A percentile compares a stretch with the other conserved stretches of the same genome.
phyloP scores from a whole-genome alignment of 2,797 vertebrate genomes.

The Oryzias dopingdopingensis region DNA sequence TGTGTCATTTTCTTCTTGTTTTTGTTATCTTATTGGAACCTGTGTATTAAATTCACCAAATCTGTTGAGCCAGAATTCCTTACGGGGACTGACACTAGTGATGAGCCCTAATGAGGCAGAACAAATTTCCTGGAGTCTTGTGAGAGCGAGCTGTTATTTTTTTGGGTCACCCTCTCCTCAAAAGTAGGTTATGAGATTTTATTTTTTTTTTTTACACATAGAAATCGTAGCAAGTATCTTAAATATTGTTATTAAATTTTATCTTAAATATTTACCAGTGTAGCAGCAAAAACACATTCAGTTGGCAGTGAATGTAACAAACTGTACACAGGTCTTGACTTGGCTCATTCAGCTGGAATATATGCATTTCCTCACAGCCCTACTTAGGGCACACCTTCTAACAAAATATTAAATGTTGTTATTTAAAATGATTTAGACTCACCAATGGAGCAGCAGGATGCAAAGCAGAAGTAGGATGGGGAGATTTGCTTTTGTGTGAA shows the following conservation, averaged over 20 bases:
- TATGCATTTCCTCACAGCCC: constrained; percentile 6
- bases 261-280: constrained; percentile 23
- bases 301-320: constrained; percentile 15
- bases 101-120: no score
- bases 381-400: constrained; percentile 7
- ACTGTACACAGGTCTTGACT: constrained; percentile 14
- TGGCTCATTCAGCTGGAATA: constrained; percentile 1
- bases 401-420: constrained; percentile 12
- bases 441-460: constrained; percentile 58
- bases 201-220: constrained; percentile 24
- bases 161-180: constrained; percentile 37
- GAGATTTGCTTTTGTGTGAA: constrained; percentile 62
- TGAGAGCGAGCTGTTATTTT: constrained; percentile 15
- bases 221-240: constrained; percentile 29
- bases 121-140: no score
- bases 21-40: background rate
- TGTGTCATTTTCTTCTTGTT: background rate
- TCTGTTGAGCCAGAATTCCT: no score
- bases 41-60: background rate
- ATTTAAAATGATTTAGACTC: constrained; percentile 44
- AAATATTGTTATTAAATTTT: background rate
- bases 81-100: no score
- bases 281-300: constrained; percentile 15
- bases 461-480: constrained; percentile 22
- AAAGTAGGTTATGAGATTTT: constrained; percentile 26